Evolutionary conservation across 2,113 vertebrate genomes (phyloP).

Genomic region (Eleginops maclovinus): DNA sequence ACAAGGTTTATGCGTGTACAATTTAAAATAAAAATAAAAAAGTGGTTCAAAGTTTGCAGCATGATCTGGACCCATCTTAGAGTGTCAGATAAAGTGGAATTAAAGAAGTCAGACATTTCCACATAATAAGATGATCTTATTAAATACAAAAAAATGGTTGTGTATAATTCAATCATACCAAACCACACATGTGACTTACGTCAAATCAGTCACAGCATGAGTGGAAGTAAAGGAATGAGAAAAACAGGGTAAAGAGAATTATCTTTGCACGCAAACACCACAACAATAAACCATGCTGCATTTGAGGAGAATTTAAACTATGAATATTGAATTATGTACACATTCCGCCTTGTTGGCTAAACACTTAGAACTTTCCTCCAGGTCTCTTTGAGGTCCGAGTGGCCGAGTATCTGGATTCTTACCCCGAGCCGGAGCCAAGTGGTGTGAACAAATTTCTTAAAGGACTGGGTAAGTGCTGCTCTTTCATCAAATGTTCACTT

Average conservation of each 20-base stretch:
- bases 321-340: neutral
- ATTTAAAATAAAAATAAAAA: too few species aligned
- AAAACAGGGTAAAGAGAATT: neutral
- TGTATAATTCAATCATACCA: slow-evolving; percentile 8
- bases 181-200: slow-evolving; percentile 7
- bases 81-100: neutral
- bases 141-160: slow-evolving; percentile 1
- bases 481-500: neutral
- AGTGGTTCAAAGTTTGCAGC: neutral
- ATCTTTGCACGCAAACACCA: neutral
- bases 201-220: slow-evolving; percentile 7
- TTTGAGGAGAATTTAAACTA: neutral
- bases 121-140: neutral
- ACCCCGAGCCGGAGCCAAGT: slow-evolving; percentile 88
- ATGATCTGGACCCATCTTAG: neutral
- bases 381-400: slow-evolving; percentile 95
- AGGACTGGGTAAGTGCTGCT: slow-evolving; percentile 88
- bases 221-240: neutral
- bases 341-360: neutral
- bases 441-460: slow-evolving; percentile 95
- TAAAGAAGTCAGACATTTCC: slow-evolving; percentile 9
- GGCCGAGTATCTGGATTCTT: slow-evolving; percentile 89
- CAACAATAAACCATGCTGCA: neutral
- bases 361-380: slow-evolving; percentile 54
- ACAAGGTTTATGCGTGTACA: too few species aligned